Percentiles rank a stretch among this genome's conserved stretches.
phyloP scores from a whole-genome alignment of 2,797 vertebrate species.

The Gallinago stenura region DNA sequence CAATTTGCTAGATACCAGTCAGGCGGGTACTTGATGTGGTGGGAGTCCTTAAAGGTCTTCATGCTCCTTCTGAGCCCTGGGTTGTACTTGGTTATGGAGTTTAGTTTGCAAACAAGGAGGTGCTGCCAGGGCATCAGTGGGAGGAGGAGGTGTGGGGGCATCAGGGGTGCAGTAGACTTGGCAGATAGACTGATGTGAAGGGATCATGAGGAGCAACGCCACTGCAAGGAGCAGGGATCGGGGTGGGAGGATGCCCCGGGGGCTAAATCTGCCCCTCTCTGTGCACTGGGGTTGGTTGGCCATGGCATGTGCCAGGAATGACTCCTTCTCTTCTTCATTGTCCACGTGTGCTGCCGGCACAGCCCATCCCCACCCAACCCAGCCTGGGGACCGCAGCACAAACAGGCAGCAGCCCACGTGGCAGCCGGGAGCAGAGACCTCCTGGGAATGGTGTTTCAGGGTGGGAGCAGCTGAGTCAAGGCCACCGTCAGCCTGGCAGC shows the following conservation, averaged over 20 bases:
- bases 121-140: background rate
- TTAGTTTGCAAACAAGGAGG: background rate
- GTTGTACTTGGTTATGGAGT: background rate
- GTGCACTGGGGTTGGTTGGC: background rate
- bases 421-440: background rate
- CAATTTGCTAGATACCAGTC: background rate
- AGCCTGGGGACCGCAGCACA: background rate
- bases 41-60: background rate
- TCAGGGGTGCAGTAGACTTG: background rate
- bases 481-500: background rate
- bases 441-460: background rate
- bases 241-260: background rate
- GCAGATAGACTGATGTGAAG: fast-evolving
- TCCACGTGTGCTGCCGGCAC: background rate
- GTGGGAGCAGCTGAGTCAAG: background rate
- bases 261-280: background rate
- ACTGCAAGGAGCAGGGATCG: background rate
- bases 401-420: background rate
- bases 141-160: background rate
- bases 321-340: background rate
- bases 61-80: background rate
- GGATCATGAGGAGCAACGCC: background rate
- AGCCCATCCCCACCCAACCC: background rate
- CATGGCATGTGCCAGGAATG: background rate
- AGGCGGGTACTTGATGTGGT: fast-evolving